Percentiles rank a stretch among this genome's conserved stretches.
Evolutionary conservation across 2,888 invertebrate species (phyloP).

Genomic region (Leucoma salicis): DNA sequence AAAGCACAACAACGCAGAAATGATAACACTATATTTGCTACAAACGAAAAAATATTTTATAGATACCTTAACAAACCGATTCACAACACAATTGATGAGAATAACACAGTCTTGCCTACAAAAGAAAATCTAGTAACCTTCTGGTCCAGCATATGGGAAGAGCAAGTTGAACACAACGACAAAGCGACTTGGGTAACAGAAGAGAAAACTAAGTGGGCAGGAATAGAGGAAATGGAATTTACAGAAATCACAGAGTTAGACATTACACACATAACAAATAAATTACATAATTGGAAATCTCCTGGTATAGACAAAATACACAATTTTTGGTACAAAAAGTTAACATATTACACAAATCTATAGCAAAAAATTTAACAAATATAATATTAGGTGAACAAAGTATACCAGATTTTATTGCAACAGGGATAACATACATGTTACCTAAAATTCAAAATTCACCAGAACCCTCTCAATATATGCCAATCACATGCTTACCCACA

Average conservation of each 20-base stretch:
- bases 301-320: slow-evolving; percentile 1
- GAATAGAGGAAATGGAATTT: slow-evolving; percentile 4
- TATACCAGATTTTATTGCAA: background rate
- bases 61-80: background rate
- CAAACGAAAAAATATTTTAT: background rate
- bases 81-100: background rate
- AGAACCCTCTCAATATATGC: background rate
- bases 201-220: slow-evolving; percentile 2
- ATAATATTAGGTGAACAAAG: background rate
- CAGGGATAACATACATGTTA: background rate
- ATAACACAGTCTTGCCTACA: background rate
- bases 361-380: background rate
- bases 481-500: slow-evolving; percentile 1
- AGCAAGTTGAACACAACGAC: slow-evolving; percentile 1
- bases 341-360: background rate
- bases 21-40: slow-evolving; percentile 2
- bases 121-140: slow-evolving; percentile 1
- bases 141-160: slow-evolving; percentile 1
- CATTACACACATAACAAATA: slow-evolving; percentile 1
- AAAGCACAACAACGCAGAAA: slow-evolving; percentile 5
- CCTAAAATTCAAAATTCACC: slow-evolving; percentile 1
- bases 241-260: slow-evolving; percentile 2
- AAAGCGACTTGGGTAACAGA: slow-evolving; percentile 1
- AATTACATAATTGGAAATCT: slow-evolving; percentile 6
- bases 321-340: slow-evolving; percentile 5